Conservation (phyloP, 2,797 vertebrate genomes). For the Platalea minor region DNA sequence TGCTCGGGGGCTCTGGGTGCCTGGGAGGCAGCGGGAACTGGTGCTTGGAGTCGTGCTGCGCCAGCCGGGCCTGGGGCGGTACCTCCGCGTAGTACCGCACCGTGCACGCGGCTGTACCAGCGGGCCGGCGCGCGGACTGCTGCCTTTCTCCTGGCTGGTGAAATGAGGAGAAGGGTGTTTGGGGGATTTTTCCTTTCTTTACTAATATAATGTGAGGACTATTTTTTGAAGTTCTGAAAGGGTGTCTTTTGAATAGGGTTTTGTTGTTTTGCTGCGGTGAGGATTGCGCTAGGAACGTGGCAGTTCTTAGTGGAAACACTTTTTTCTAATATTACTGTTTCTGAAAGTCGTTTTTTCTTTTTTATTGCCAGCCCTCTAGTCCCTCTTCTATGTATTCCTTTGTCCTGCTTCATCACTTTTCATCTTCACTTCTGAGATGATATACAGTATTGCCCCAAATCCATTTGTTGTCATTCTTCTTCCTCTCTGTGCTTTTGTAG, state of each 20-base stretch:
- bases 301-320: neutral
- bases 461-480: neutral
- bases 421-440: neutral
- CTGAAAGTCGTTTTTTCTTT: neutral
- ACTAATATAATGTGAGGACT: neutral
- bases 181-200: neutral
- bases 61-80: too few relatives aligned
- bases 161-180: neutral
- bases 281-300: neutral
- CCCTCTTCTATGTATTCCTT: neutral
- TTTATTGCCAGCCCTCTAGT: neutral
- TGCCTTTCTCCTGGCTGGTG: neutral
- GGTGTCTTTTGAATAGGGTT: neutral
- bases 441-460: neutral
- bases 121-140: fast-evolving
- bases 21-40: fast-evolving
- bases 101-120: fast-evolving
- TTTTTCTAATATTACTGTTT: neutral
- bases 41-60: fast-evolving
- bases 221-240: neutral
- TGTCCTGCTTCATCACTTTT: neutral
- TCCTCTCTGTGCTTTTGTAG: neutral
- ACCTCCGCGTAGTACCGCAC: fast-evolving
- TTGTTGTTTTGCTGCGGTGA: neutral
- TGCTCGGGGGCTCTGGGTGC: fast-evolving